Base-by-base conservation (phyloP, 2,888 invertebrate species). In the Dyspetes luteomarginatus region DNA sequence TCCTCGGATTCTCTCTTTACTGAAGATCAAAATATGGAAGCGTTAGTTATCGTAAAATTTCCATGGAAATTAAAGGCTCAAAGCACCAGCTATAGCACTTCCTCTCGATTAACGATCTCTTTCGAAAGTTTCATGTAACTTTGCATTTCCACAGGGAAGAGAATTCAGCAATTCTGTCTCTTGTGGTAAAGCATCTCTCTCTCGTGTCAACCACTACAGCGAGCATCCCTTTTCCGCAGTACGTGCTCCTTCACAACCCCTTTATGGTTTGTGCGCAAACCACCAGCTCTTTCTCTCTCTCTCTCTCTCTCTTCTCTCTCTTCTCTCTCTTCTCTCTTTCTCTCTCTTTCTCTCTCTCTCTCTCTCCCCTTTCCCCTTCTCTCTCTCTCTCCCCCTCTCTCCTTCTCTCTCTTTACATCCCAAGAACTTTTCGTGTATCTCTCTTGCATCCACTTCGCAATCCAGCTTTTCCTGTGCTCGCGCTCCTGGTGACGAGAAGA, bases 111-210 rank as follows among this genome's bases (percentile, higher is more conserved):
- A 85, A 86, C 82, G 84, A 84, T 60, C 75, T 77, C 77, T 78
- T 84, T 83, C 81, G 67, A 82, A 86, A 86, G 82, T 84, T 84
- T 81, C 85, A 82, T 26, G 36, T 85, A 83, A 85, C 85, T 86
- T 85, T 79, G 77, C 78, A 84, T 83, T 86, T 75, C 75, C 28
- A n/a, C 55, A 52, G n/a, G 69, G 24, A 19, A 72, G 62, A 62
- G 52, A 52, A 52, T 60, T 67, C 19, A 30, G 50, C 60, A 72
- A 41, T 85, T 84, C 74, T 81, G 56, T 73, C 41, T 48, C 56
- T 65, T 12, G 58, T 17, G 19, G 36, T 19, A 41, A 22, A 58
- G 41, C 30, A 28, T 22, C 15, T 60, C 60, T 74, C 64, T 41
- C 22, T 72, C 45, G 43, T 45, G 60, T 80, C 58, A 75, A 67